A percentile compares a stretch with the other conserved stretches of the same genome.
phyloP scores from a whole-genome alignment of 1,140 invertebrate genomes.

The Daktulosphaira vitifoliae region DNA sequence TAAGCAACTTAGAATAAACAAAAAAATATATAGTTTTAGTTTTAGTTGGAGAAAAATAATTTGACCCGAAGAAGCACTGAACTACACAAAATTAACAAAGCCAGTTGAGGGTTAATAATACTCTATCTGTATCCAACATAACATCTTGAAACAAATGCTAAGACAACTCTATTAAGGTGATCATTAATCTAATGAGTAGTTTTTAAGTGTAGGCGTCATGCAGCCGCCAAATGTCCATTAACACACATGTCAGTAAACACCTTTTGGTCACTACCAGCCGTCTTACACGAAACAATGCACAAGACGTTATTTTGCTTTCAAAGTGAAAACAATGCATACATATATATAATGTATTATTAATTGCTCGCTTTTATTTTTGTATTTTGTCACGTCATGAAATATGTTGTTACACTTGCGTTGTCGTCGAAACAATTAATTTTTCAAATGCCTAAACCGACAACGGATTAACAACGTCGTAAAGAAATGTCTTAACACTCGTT shows the following conservation, averaged over 20 bases:
- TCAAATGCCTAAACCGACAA: constrained; percentile 9
- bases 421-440: constrained; percentile 18
- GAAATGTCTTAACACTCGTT: no score
- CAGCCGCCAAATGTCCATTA: constrained; percentile 16
- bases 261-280: background rate
- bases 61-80: no score
- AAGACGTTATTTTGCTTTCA: background rate
- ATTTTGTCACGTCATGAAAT: background rate
- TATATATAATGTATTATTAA: background rate
- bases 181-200: constrained; percentile 6
- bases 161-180: background rate
- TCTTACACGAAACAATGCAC: background rate
- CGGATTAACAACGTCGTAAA: background rate
- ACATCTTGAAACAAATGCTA: no score
- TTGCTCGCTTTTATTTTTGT: constrained; percentile 1
- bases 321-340: no score
- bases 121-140: no score
- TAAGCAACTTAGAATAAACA: no score
- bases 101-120: no score
- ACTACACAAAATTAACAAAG: no score
- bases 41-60: no score
- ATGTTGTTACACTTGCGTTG: no score
- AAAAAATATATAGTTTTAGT: no score
- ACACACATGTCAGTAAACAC: background rate
- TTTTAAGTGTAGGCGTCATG: constrained; percentile 26